These are phyloP conservation scores for Anguilla obscura DNA, from an alignment of 2,797 vertebrate species.

Conservation along the genomic window DNA sequence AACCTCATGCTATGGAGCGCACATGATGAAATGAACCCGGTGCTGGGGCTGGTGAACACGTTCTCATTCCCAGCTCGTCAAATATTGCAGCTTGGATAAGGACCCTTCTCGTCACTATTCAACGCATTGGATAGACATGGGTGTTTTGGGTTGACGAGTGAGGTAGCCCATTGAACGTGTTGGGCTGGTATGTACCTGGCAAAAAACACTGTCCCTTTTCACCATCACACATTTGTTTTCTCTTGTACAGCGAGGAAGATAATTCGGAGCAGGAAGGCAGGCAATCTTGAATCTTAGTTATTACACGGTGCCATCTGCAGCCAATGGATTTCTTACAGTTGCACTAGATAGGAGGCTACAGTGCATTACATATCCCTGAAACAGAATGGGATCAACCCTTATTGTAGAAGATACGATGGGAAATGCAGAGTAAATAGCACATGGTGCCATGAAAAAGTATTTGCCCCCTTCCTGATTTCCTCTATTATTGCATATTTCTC, in stretches of 20 bases:
- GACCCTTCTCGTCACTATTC: too few species aligned
- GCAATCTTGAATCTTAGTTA: neutral
- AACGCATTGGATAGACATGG: too few species aligned
- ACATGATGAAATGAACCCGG: neutral
- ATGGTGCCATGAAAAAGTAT: neutral
- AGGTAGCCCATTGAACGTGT: too few species aligned
- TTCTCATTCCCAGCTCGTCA: too few species aligned
- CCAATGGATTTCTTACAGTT: conserved; percentile 6
- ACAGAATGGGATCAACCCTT: conserved; percentile 15
- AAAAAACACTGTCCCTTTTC: conserved; percentile 4
- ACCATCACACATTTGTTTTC: neutral
- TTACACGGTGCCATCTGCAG: neutral
- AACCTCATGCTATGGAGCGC: neutral
- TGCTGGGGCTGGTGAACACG: too few species aligned
- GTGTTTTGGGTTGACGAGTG: too few species aligned
- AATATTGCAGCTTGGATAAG: too few species aligned
- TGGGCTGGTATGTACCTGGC: conserved; percentile 6
- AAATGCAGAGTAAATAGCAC: neutral
- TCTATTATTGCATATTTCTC: too few species aligned
- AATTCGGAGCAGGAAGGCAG: neutral
- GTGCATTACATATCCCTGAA: too few species aligned
- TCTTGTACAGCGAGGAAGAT: neutral
- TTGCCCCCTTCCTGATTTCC: too few species aligned
- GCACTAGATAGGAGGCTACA: neutral
- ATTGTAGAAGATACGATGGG: neutral